phyloP scores from a whole-genome alignment of 2,113 vertebrate genomes.

The Himantopus leucocephalus region DNA sequence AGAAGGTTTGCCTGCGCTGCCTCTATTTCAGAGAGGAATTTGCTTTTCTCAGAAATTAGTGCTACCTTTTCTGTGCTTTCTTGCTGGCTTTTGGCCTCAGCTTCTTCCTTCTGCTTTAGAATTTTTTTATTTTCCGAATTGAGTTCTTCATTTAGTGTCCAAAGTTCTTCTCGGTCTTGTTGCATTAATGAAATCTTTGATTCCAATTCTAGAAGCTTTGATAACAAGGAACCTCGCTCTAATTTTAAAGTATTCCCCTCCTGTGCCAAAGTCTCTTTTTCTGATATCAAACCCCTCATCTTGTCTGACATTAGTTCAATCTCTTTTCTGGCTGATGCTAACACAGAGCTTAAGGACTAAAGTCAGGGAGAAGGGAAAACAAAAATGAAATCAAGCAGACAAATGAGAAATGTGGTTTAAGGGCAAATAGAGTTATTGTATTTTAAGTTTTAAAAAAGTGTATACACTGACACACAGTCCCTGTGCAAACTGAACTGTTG shows the following conservation, averaged over 20 bases:
- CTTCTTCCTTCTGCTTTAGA: constrained; percentile 73
- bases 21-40: constrained; percentile 69
- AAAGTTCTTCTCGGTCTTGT: constrained; percentile 71
- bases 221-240: constrained; percentile 80
- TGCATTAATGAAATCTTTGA: constrained; percentile 73
- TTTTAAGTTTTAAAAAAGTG: neutral
- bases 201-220: constrained; percentile 77
- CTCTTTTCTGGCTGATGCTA: constrained; percentile 89
- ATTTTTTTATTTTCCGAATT: constrained; percentile 68
- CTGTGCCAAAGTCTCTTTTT: constrained; percentile 81
- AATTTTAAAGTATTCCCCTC: constrained; percentile 78
- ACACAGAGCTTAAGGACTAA: constrained; percentile 92
- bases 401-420: constrained; percentile 63
- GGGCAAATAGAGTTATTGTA: constrained; percentile 9
- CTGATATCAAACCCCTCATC: constrained; percentile 84
- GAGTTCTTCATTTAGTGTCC: constrained; percentile 76
- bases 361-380: constrained; percentile 76
- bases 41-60: constrained; percentile 65
- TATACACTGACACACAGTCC: constrained; percentile 42
- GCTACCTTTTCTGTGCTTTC: constrained; percentile 67
- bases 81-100: constrained; percentile 64
- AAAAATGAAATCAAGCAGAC: constrained; percentile 78
- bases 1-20: constrained; percentile 69
- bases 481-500: neutral
- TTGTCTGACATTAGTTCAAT: constrained; percentile 87